Evolutionary conservation across 1,140 invertebrate species (phyloP).

Genomic region (Drosophila biarmipes): DNA sequence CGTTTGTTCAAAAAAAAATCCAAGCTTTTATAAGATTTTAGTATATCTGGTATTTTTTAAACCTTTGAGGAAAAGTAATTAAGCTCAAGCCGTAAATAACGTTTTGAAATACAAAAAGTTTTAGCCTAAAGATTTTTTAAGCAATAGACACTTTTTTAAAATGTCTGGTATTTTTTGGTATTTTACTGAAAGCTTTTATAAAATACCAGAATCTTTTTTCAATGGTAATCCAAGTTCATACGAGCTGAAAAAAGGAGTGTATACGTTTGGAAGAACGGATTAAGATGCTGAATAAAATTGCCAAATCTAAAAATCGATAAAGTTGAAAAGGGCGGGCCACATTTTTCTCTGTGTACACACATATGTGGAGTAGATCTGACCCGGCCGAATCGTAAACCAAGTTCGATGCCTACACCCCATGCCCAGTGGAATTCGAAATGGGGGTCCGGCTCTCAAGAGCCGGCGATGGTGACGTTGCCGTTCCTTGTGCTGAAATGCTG

Average conservation of each 20-base stretch:
- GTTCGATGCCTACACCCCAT: conserved; percentile 2
- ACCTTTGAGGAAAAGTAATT: not conserved
- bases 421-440: conserved; percentile 4
- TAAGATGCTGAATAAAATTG: not conserved
- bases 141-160: not conserved
- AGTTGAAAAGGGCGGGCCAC: not conserved
- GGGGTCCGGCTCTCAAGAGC: conserved; percentile 21
- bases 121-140: not conserved
- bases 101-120: not conserved
- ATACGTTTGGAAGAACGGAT: too few relatives aligned
- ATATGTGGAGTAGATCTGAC: not conserved
- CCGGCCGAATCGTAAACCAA: conserved; percentile 6
- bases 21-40: not conserved
- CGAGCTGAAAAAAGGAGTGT: too few relatives aligned
- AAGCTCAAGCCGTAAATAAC: not conserved
- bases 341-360: conserved; percentile 10
- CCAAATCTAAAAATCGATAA: not conserved
- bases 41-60: not conserved
- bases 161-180: not conserved
- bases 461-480: conserved; percentile 33
- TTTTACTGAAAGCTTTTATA: not conserved
- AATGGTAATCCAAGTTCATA: too few relatives aligned
- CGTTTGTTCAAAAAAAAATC: too few relatives aligned
- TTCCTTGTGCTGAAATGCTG: conserved; percentile 25
- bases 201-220: too few relatives aligned